Percentiles rank a stretch among this genome's conserved stretches.
Evolutionary conservation across 2,797 vertebrate genomes (phyloP).

Genomic region (Helicolenus hilgendorfi): DNA sequence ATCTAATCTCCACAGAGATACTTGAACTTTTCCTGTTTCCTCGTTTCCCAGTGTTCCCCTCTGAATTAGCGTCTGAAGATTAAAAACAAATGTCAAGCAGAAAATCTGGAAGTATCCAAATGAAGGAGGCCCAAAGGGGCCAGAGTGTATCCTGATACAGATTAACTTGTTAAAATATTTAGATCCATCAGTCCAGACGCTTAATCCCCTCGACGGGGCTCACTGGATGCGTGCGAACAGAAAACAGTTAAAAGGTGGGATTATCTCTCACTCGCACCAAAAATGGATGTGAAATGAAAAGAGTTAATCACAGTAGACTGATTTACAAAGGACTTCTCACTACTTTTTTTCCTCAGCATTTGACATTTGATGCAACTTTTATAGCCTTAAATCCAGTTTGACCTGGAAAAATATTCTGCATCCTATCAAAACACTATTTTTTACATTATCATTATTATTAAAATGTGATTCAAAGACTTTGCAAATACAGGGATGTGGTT

Average conservation of each 20-base stretch:
- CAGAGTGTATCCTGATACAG: constrained; percentile 13
- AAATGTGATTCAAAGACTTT: neutral
- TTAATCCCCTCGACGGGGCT: constrained; percentile 12
- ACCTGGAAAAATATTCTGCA: neutral
- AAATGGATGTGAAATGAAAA: constrained; percentile 44
- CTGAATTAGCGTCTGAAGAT: constrained; percentile 10
- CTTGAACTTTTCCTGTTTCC: constrained; percentile 58
- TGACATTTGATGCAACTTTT: neutral
- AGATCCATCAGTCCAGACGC: neutral
- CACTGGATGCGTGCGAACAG: neutral
- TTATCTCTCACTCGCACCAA: constrained; percentile 43
- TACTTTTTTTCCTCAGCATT: neutral
- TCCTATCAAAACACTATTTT: neutral
- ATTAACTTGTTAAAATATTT: constrained; percentile 51
- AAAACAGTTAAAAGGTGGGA: constrained; percentile 19
- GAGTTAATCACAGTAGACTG: neutral
- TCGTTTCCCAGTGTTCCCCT: constrained; percentile 37
- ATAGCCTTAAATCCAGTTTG: neutral
- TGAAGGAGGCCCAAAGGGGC: neutral
- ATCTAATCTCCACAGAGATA: constrained; percentile 48
- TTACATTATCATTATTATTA: neutral
- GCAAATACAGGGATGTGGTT: neutral
- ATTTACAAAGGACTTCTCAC: neutral
- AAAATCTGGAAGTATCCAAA: constrained; percentile 27
- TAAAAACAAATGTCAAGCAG: constrained; percentile 41